Conservation (phyloP, 2,797 vertebrate genomes). For the Denticeps clupeoides region DNA sequence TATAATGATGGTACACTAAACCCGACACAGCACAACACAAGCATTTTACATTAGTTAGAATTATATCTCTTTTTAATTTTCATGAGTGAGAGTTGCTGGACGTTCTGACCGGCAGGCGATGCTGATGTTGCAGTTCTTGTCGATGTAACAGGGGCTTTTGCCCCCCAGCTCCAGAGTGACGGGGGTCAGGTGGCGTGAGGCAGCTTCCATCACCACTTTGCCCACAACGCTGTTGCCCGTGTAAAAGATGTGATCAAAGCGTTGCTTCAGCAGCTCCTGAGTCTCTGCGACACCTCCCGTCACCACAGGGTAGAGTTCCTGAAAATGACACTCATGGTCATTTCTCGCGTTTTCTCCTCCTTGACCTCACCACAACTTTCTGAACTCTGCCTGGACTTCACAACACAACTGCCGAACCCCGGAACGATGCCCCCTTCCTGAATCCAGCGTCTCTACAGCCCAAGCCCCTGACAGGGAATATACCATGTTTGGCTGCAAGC, state of each 20-base stretch:
- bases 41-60: too few species aligned
- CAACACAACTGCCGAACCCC: too few species aligned
- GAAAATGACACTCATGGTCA: not conserved
- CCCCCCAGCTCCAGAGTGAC: slow-evolving; percentile 86
- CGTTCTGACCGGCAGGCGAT: slow-evolving; percentile 76
- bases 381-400: too few species aligned
- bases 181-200: slow-evolving; percentile 75
- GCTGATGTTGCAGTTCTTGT: slow-evolving; percentile 74
- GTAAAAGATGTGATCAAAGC: slow-evolving; percentile 88
- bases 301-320: slow-evolving; percentile 78
- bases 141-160: slow-evolving; percentile 87
- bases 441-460: too few species aligned
- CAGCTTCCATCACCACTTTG: slow-evolving; percentile 76
- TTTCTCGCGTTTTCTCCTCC: too few species aligned
- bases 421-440: too few species aligned
- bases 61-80: not conserved
- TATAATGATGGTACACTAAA: too few species aligned
- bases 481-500: too few species aligned
- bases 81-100: too few species aligned
- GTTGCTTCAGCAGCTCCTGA: slow-evolving; percentile 71
- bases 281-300: slow-evolving; percentile 74
- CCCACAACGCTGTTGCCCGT: slow-evolving; percentile 69
- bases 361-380: too few species aligned
- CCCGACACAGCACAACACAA: too few species aligned
- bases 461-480: too few species aligned